Percentiles rank a stretch among this genome's conserved stretches.
Evolutionary conservation across 1,140 invertebrate species (phyloP).

Genomic region (Scaptodrosophila lebanonensis): DNA sequence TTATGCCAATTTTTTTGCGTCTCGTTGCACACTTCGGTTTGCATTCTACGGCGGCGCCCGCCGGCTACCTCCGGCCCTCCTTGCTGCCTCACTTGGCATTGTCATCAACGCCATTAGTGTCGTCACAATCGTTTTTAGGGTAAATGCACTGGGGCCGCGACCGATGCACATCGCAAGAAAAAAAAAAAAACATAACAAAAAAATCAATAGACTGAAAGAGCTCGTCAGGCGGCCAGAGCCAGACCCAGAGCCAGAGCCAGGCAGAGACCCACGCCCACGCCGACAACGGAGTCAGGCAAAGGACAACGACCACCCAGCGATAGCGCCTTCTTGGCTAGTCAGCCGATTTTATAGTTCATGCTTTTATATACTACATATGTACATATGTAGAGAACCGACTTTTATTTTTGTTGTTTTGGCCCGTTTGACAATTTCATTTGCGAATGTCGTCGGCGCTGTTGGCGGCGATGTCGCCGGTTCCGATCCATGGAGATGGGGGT

Average conservation of each 20-base stretch:
- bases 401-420: conserved; percentile 26
- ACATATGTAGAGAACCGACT: no score
- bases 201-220: conserved; percentile 43
- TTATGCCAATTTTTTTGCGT: no score
- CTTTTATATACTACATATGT: no score
- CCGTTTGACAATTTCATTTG: conserved; percentile 28
- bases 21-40: no score
- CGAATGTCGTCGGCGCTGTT: conserved; percentile 2
- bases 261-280: conserved; percentile 22
- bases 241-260: no score
- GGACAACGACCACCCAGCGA: conserved; percentile 16
- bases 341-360: no score
- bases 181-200: conserved; percentile 32
- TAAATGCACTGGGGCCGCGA: conserved; percentile 58
- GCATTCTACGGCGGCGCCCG: no score
- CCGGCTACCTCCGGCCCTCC: no score
- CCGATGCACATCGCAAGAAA: no score
- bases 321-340: neutral
- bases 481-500: conserved; percentile 8
- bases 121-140: conserved; percentile 38
- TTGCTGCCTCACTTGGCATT: no score
- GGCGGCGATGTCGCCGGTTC: neutral
- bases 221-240: no score
- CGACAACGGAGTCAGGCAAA: conserved; percentile 35
- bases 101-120: conserved; percentile 39